Percentiles rank a stretch among this genome's conserved stretches.
Conservation (phyloP, 2,113 vertebrate genomes). For the Camelus bactrianus region DNA sequence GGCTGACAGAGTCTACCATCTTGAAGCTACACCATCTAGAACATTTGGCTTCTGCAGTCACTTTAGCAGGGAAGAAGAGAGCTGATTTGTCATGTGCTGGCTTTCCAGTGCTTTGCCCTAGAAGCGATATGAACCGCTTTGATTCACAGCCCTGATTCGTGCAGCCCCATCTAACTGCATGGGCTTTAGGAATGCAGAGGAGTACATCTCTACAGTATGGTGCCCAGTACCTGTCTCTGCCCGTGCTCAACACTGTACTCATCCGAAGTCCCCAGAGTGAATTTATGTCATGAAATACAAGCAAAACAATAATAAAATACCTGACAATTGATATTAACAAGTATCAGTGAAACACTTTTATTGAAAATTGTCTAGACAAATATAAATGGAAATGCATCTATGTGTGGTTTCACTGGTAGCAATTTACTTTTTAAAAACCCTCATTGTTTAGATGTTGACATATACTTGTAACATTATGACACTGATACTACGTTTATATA, state of each 20-base stretch:
- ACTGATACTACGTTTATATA: not conserved
- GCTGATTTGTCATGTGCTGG: not conserved
- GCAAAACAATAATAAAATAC: not conserved
- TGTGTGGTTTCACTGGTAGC: slow-evolving; percentile 31
- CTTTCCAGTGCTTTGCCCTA: not conserved
- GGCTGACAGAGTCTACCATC: not conserved
- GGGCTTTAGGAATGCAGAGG: not conserved
- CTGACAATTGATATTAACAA: not conserved
- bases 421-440: slow-evolving; percentile 29
- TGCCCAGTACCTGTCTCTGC: not conserved
- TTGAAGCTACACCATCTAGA: not conserved
- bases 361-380: slow-evolving; percentile 15
- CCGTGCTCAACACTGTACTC: not conserved
- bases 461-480: slow-evolving; percentile 12
- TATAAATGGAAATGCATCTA: not conserved
- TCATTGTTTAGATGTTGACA: slow-evolving; percentile 29
- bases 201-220: not conserved
- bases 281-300: not conserved
- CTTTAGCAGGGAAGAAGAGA: not conserved
- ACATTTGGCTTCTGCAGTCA: not conserved
- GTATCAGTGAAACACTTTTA: not conserved
- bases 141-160: not conserved
- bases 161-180: not conserved
- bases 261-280: not conserved
- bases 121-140: not conserved